These are phyloP conservation scores for Prosapia bicincta DNA, from an alignment of 2,888 invertebrate genomes.

Conservation along the genomic window DNA sequence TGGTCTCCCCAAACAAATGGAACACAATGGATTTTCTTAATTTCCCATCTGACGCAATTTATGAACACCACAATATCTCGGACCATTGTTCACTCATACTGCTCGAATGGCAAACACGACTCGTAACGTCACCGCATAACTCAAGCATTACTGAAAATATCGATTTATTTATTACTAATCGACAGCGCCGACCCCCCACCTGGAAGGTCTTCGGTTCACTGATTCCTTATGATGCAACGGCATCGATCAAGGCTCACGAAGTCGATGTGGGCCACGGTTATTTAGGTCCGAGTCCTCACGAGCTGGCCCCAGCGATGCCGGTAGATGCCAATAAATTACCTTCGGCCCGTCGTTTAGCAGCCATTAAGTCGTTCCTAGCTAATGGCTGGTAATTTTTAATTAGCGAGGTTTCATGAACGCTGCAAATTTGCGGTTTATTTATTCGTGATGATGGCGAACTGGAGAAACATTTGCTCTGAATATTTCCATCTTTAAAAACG, in stretches of 20 bases:
- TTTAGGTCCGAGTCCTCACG: background rate
- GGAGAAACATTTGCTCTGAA: background rate
- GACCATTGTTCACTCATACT: background rate
- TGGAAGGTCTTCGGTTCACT: background rate
- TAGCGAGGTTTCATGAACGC: background rate
- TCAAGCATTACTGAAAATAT: background rate
- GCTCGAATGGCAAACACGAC: background rate
- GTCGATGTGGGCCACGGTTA: background rate
- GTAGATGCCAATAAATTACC: background rate
- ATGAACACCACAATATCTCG: too few species aligned
- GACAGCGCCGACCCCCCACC: background rate
- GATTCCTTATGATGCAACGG: background rate
- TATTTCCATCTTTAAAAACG: too few species aligned
- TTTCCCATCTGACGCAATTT: too few species aligned
- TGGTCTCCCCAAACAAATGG: too few species aligned
- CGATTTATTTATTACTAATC: background rate
- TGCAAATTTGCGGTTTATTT: background rate
- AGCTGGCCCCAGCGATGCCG: background rate
- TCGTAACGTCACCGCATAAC: background rate
- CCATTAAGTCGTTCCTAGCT: background rate
- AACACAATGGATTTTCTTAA: too few species aligned
- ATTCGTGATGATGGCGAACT: background rate
- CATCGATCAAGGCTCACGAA: background rate
- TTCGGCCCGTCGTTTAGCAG: background rate
- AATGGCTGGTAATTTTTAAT: background rate